These are phyloP conservation scores for Neodiprion virginianus DNA, from an alignment of 1,140 invertebrate genomes.

Conservation along the genomic window DNA sequence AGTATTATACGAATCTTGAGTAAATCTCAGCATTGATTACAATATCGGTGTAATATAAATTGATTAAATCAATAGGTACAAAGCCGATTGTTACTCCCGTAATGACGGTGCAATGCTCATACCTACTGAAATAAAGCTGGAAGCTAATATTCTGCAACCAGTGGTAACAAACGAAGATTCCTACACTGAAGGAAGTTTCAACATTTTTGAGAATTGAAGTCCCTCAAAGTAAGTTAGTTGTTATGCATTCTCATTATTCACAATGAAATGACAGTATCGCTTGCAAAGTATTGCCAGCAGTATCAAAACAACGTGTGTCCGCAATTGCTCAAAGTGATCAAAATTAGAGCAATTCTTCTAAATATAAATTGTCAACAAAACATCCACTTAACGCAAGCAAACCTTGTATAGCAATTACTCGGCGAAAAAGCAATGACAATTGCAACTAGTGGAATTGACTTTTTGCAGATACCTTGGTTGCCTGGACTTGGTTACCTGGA, in stretches of 20 bases:
- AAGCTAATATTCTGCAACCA: slow-evolving; percentile 24
- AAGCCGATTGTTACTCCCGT: slow-evolving; percentile 29
- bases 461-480: too few relatives aligned
- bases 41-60: slow-evolving; percentile 2
- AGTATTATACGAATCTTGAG: slow-evolving; percentile 26
- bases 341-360: too few relatives aligned
- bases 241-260: too few relatives aligned
- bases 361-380: neutral
- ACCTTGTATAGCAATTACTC: neutral
- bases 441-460: too few relatives aligned
- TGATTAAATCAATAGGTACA: slow-evolving; percentile 26
- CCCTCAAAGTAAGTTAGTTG: neutral
- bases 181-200: slow-evolving; percentile 27
- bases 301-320: too few relatives aligned
- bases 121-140: slow-evolving; percentile 30
- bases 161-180: slow-evolving; percentile 16
- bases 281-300: too few relatives aligned
- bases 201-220: slow-evolving; percentile 27
- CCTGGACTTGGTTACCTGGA: too few relatives aligned
- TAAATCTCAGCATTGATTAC: neutral
- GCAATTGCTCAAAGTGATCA: too few relatives aligned
- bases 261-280: too few relatives aligned
- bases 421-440: too few relatives aligned
- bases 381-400: neutral
- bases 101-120: slow-evolving; percentile 26